Conservation (phyloP, 2,888 invertebrate genomes). For the Agonopterix alstromeriana region DNA sequence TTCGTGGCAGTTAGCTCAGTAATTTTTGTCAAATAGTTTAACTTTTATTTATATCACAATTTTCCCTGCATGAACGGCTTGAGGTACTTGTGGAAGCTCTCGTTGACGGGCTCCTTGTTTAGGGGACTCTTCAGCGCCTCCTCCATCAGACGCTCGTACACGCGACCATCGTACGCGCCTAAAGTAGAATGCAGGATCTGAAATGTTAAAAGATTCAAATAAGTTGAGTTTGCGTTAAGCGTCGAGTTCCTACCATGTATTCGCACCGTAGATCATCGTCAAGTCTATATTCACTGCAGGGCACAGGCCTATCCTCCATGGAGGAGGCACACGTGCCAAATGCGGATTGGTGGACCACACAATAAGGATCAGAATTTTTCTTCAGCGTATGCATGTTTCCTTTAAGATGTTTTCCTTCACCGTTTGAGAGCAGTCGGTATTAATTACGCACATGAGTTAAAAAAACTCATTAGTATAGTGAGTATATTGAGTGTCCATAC, state of each 20-base stretch:
- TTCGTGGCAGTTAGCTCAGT: too few species aligned
- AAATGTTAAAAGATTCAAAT: neutral
- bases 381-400: too few species aligned
- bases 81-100: conserved; percentile 82
- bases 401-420: neutral
- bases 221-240: too few species aligned
- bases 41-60: conserved; percentile 59
- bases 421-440: neutral
- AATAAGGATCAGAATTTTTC: neutral
- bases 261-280: too few species aligned
- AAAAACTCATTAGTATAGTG: too few species aligned
- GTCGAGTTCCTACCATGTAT: too few species aligned
- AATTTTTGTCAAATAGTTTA: too few species aligned
- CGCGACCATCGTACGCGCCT: conserved; percentile 88
- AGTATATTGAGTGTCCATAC: too few species aligned
- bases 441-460: too few species aligned
- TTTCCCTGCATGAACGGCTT: conserved; percentile 86
- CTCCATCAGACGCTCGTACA: conserved; percentile 85
- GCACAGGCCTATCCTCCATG: neutral
- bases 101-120: conserved; percentile 85
- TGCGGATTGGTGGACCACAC: neutral
- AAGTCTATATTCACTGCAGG: neutral
- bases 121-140: conserved; percentile 87
- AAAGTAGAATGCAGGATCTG: conserved; percentile 76
- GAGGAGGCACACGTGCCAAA: neutral